Conservation (phyloP, 53 echinoderm and acorn worm genomes). For the Luidia sarsii region DNA sequence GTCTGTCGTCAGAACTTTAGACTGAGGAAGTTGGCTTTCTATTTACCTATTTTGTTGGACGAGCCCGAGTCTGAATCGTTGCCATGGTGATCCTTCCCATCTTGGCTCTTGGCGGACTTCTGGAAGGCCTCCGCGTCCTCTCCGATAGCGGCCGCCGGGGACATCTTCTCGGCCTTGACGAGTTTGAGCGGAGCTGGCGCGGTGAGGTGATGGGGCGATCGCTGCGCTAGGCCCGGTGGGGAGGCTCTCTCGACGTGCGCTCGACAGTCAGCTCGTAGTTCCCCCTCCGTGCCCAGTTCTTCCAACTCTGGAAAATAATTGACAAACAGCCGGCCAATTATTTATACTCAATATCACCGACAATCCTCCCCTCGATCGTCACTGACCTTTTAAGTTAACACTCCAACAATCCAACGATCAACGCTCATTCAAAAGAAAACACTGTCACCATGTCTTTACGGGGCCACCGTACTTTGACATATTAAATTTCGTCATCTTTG, state of each 20-base stretch:
- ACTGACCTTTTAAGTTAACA: no score
- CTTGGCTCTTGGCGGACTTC: background rate
- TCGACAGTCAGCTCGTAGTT: slow-evolving; percentile 20
- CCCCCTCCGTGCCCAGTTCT: slow-evolving; percentile 11
- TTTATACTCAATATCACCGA: no score
- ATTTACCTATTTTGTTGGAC: slow-evolving; percentile 12
- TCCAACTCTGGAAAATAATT: slow-evolving; percentile 8
- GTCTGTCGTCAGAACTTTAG: no score
- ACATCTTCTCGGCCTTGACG: slow-evolving; percentile 43
- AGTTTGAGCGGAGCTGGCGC: slow-evolving; percentile 20
- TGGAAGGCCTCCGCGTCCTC: background rate
- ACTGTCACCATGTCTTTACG: no score
- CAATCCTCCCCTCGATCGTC: no score
- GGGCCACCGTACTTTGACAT: no score
- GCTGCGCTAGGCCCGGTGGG: slow-evolving; percentile 21
- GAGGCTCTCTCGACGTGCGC: slow-evolving; percentile 15
- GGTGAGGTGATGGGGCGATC: background rate
- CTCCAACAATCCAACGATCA: no score
- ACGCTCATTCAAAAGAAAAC: no score
- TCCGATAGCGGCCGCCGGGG: background rate
- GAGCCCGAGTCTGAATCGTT: slow-evolving; percentile 52
- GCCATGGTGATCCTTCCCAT: slow-evolving; percentile 12
- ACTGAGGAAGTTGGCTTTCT: no score
- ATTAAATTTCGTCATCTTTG: no score
- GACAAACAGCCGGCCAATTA: background rate